Percentiles rank a stretch among this genome's conserved stretches.
Conservation (phyloP, 2,797 vertebrate genomes). For the Etheostoma nigrum region DNA sequence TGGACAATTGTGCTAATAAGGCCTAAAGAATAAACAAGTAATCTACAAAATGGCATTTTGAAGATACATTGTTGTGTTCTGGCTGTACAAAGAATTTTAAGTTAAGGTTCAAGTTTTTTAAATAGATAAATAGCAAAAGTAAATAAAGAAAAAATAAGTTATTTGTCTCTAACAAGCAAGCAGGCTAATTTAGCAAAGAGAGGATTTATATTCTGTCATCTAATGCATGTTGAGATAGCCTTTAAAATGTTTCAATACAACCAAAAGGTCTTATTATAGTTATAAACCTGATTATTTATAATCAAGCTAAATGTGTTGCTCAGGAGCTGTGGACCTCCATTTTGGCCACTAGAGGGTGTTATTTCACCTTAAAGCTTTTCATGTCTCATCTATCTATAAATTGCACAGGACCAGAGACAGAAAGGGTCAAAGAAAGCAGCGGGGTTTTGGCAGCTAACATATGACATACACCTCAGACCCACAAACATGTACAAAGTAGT, state of each 20-base stretch:
- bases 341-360: conserved; percentile 27
- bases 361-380: neutral
- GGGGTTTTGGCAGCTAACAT: too few relatives aligned
- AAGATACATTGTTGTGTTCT: neutral
- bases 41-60: neutral
- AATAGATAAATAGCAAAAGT: neutral
- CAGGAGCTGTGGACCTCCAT: neutral
- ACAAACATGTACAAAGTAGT: too few relatives aligned
- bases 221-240: neutral
- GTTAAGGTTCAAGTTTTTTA: too few relatives aligned
- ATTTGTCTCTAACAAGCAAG: neutral
- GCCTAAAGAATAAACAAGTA: neutral
- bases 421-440: too few relatives aligned
- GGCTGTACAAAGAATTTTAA: neutral
- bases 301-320: neutral
- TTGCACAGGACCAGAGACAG: too few relatives aligned
- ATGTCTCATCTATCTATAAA: too few relatives aligned
- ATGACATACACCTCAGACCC: too few relatives aligned
- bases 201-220: neutral
- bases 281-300: neutral
- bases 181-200: neutral
- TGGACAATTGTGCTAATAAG: neutral
- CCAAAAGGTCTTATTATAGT: neutral
- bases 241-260: neutral
- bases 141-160: neutral